Base-by-base conservation (phyloP, 2,797 vertebrate species). In the Loriculus beryllinus region DNA sequence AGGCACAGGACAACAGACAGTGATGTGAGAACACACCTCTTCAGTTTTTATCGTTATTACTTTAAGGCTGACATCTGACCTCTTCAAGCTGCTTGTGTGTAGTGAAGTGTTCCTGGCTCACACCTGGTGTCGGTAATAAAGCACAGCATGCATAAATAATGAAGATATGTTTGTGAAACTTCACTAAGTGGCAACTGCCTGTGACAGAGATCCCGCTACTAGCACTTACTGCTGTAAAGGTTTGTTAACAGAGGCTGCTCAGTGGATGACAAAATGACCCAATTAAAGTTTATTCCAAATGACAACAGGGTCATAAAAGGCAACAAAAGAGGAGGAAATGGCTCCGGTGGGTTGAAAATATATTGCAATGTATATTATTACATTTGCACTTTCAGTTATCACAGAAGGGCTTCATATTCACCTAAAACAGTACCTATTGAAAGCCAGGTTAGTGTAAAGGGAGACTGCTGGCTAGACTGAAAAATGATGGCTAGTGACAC, bases 141-240 rank as follows among this genome's bases (percentile, higher is more conserved):
- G 94, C 92, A 86, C 94, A 96, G 96, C 94, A 96, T 98, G 97
- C 97, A 98, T 98, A 98, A 98, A 97, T 98, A 98, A 98, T 97
- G 96, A 96, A 96, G 96, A 93, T 97, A 93, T 67, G 95, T 97
- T 97, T 96, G 95, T 87, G 95, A 97, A 97, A 96, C 96, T 97
- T 97, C 95, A 96, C 97, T 98, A 98, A 98, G 97, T 97, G 97
- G 97, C 96, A 97, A 97, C 97, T 98, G 97, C 96, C 97, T 98
- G 97, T 97, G 97, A 98, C 96, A 97, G 93, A 92, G 92, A 93
- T 90, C 84, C 60, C 16, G 21, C 95, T 87, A 95, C 92, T 25
- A 86, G 74, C 60, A 80, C 85, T 94, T 56, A 75, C 74, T 42
- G 83, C 78, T 67, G 71, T 56, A 95, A 91, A 96, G 93, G 82